Conservation (phyloP, 2,113 vertebrate species). For the Nothoprocta perdicaria region DNA sequence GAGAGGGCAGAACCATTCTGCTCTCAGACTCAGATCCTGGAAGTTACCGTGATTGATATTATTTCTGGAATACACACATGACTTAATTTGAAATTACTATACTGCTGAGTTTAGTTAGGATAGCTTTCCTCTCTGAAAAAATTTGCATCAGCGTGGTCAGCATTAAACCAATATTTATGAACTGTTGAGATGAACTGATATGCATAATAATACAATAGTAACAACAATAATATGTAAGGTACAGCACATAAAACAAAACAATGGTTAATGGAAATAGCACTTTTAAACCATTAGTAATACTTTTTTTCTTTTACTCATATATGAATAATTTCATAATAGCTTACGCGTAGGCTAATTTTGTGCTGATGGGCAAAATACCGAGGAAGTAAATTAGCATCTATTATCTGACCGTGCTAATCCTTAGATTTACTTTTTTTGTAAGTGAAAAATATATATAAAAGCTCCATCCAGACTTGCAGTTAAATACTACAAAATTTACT, state of each 20-base stretch:
- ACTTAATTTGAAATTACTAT: background rate
- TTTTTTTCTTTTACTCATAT: background rate
- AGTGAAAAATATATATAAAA: background rate
- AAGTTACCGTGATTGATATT: background rate
- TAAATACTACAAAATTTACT: background rate
- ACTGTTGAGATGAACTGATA: background rate
- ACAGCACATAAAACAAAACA: background rate
- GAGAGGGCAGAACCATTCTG: background rate
- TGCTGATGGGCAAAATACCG: background rate
- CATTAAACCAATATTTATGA: background rate
- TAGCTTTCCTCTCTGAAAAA: background rate
- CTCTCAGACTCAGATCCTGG: background rate
- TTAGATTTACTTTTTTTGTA: background rate
- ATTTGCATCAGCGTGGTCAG: background rate
- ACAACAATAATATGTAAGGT: background rate
- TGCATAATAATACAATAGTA: background rate
- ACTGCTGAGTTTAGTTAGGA: background rate
- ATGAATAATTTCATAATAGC: background rate
- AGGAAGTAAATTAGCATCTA: background rate
- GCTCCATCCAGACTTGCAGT: background rate
- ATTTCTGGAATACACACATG: background rate
- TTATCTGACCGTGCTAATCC: background rate
- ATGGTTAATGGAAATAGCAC: background rate
- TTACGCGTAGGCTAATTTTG: background rate
- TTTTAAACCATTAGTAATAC: background rate